Percentiles rank a stretch among this genome's conserved stretches.
These are phyloP conservation scores for Caenorhabditis sp. DNA, from an alignment of 2,888 invertebrate genomes.

Conservation along the genomic window DNA sequence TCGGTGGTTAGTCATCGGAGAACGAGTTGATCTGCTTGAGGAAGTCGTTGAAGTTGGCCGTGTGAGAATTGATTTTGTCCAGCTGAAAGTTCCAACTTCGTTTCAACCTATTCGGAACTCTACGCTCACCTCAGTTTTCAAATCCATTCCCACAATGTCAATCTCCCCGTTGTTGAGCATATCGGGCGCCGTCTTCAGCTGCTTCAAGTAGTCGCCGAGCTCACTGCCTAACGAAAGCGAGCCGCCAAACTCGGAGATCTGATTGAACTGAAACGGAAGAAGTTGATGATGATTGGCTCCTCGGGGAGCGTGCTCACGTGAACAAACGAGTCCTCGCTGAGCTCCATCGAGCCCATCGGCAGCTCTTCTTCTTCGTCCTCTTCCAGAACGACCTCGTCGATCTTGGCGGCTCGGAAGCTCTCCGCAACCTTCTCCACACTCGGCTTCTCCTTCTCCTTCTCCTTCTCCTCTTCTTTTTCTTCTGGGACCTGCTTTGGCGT, in stretches of 20 bases:
- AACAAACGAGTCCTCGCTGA: conserved; percentile 69
- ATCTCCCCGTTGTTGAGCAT: conserved; percentile 17
- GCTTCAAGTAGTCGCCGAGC: conserved; percentile 39
- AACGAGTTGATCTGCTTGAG: conserved; percentile 45
- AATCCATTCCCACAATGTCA: conserved; percentile 22
- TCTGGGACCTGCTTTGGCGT: conserved; percentile 10
- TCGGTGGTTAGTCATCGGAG: conserved; percentile 20
- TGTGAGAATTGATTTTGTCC: conserved; percentile 20
- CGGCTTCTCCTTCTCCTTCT: neutral
- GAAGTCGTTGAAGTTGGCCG: conserved; percentile 35
- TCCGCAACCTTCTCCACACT: conserved; percentile 28
- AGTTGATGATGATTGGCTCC: neutral
- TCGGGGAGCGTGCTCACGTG: conserved; percentile 44
- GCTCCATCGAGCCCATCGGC: conserved; percentile 53
- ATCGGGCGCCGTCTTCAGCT: conserved; percentile 45
- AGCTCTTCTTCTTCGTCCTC: conserved; percentile 43
- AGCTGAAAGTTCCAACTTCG: conserved; percentile 9
- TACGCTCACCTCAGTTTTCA: conserved; percentile 27
- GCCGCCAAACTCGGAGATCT: conserved; percentile 25
- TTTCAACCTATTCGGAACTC: too few species aligned
- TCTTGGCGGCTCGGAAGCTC: conserved; percentile 38
- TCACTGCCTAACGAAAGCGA: conserved; percentile 36
- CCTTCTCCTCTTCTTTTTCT: neutral
- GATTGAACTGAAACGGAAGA: conserved; percentile 29
- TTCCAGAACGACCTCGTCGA: conserved; percentile 28